Base-by-base conservation (phyloP, 2,113 vertebrate genomes). In the Marmota flaviventris region DNA sequence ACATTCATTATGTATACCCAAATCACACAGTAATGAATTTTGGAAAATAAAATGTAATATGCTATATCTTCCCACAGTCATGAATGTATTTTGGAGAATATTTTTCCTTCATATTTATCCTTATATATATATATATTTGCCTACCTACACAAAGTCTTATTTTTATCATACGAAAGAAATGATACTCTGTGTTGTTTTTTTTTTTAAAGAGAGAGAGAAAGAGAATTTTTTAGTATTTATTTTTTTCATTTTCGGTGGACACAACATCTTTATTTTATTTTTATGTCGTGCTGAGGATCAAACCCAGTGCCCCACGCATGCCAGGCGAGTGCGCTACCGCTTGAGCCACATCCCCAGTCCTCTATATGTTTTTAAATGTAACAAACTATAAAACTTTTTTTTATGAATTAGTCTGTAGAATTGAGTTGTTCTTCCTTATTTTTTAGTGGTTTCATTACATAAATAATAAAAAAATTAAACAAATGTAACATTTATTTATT, bases 381-480 rank as follows among this genome's bases (percentile, higher is more conserved):
- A 56, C 4, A 20, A 25, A 65, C 85, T 67, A 34, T 76, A 75
- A 61, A 84, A 32, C 10, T 65, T 24, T 77, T 86, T 18, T 86
- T 18, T 83, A 61, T 70, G 56, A 17, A 25, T 58, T 9, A 51
- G 8, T 51, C 45, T 91, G 34, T 0, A 51, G 11, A 77, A 85
- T 39, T 7, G 67, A 69, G 11, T 72, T 8, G 83, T 58, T 78
- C 39, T 72, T 85, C 79, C 32, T 65, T 4, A 61, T 61, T 24
- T 45, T 53, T 85, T 92, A 76, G 27, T 69, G 11, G 89, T 89
- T 75, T 94, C 2, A 90, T 83, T 90, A 14, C 25, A 42, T 85
- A 17, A 70, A 10, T 70, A 39, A 45, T 45, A 45, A 45, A 91
- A 75, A 17, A 88, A 22, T 24, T 24, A 79, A 79, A 73, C 34